Base-by-base conservation (phyloP, 2,113 vertebrate species). In the Myocastor coypus region DNA sequence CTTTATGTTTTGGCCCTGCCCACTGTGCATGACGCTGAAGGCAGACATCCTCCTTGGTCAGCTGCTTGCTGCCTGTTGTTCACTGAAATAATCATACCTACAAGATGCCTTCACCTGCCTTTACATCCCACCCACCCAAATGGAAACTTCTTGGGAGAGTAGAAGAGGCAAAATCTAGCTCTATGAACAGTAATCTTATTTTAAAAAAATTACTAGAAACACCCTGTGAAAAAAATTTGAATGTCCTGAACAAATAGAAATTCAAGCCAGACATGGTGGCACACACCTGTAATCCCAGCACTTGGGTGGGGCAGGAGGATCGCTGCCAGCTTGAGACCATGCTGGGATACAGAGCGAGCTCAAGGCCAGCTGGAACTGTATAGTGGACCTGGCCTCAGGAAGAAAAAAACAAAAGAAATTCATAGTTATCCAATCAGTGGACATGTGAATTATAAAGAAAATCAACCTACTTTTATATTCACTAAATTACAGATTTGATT, bases 401-500 rank as follows among this genome's bases (percentile, higher is more conserved):
- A 34, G 66, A 68, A 66, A 66, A 66, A 66, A 30, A 34, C 55
- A 57, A 19, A 32, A 66, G 64, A 66, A 69, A 69, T n/a, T 19
- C 32, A 40, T 69, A 82, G 50, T 52, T 88, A 42, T 32, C 82
- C 0, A 94, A 34, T 85, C 50, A 73, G 32, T 37, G 40, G 85
- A 94, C 4, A 89, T 75, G 87, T 75, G 37, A 93, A 71, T 91
- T 30, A 91, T 42, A 94, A 95, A 96, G 42, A 81, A 95, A 88
- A 77, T 75, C 22, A 75, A 52, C 52, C 22, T 89, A 28, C 34
- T 8, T 84, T 90, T 91, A 37, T 61, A 73, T 1, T 89, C 57
- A 89, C 1, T 84, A 92, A 89, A 83, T 11, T 66, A 8, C 50
- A 68, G 7, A 92, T 42, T 37, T 87, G 40, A 88, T 83, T 89